Evolutionary conservation across 2,113 vertebrate genomes (phyloP).

Genomic region (Charadrius vociferus): DNA sequence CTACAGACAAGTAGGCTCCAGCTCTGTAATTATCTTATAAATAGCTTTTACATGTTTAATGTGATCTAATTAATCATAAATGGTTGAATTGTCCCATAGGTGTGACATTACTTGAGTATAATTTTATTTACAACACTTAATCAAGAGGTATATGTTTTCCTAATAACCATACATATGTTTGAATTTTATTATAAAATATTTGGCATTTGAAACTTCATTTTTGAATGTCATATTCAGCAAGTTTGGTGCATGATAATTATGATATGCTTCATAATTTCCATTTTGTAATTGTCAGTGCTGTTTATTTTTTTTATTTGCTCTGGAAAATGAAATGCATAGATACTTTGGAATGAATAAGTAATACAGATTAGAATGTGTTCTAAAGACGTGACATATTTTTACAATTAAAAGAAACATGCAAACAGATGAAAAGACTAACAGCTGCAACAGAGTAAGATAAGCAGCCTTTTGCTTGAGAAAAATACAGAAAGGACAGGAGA

Average conservation of each 20-base stretch:
- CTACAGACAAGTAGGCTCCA: neutral
- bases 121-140: neutral
- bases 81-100: neutral
- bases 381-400: neutral
- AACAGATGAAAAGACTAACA: neutral
- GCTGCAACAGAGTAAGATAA: neutral
- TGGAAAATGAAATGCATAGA: neutral
- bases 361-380: neutral
- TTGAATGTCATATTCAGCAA: neutral
- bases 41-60: neutral
- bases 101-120: neutral
- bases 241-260: neutral
- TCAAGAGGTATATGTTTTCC: neutral
- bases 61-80: neutral
- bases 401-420: neutral
- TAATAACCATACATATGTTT: neutral
- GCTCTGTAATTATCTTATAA: neutral
- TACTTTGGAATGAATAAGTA: neutral
- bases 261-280: neutral
- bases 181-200: neutral
- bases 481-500: neutral
- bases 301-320: slow-evolving; percentile 1
- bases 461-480: neutral
- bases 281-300: neutral
- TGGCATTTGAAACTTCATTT: neutral